A percentile compares a stretch with the other conserved stretches of the same genome.
Evolutionary conservation across 1,140 invertebrate species (phyloP).

Genomic region (Eulimnadia texana): DNA sequence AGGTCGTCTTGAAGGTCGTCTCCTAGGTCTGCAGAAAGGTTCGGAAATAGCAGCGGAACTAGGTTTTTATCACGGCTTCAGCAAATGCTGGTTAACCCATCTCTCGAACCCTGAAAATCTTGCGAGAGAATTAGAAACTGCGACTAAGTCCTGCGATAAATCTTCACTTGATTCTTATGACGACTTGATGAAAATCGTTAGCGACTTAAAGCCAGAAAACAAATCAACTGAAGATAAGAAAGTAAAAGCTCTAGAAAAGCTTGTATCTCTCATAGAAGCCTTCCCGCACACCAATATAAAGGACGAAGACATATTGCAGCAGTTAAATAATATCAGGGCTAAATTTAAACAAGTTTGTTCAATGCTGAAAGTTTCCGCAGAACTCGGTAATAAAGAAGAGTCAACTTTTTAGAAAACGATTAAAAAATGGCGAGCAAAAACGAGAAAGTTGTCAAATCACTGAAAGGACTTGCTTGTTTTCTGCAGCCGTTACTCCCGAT

Average conservation of each 20-base stretch:
- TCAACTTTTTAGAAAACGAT: not conserved
- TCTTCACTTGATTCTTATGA: not conserved
- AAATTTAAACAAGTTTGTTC: constrained; percentile 51
- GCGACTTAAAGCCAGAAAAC: not conserved
- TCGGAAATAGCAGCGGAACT: constrained; percentile 45
- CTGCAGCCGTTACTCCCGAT: constrained; percentile 42
- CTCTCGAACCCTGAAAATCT: not conserved
- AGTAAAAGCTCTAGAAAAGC: constrained; percentile 35
- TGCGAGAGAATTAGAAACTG: not conserved
- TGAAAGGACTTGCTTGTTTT: constrained; percentile 39
- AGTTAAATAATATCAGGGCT: constrained; percentile 43
- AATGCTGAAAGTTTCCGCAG: constrained; percentile 38
- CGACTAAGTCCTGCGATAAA: not conserved
- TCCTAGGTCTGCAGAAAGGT: constrained; percentile 47
- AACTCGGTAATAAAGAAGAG: not conserved
- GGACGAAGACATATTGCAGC: constrained; percentile 42
- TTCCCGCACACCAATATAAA: constrained; percentile 50
- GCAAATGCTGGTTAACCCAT: constrained; percentile 21
- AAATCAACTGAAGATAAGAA: constrained; percentile 28
- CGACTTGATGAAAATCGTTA: not conserved
- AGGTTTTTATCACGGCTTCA: constrained; percentile 39
- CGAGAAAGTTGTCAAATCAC: constrained; percentile 23
- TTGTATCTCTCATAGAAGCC: constrained; percentile 40
- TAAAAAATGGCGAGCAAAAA: constrained; percentile 18
- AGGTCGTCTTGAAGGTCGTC: constrained; percentile 44